Conservation (phyloP, 2,113 vertebrate species). For the Calidris pygmaea region DNA sequence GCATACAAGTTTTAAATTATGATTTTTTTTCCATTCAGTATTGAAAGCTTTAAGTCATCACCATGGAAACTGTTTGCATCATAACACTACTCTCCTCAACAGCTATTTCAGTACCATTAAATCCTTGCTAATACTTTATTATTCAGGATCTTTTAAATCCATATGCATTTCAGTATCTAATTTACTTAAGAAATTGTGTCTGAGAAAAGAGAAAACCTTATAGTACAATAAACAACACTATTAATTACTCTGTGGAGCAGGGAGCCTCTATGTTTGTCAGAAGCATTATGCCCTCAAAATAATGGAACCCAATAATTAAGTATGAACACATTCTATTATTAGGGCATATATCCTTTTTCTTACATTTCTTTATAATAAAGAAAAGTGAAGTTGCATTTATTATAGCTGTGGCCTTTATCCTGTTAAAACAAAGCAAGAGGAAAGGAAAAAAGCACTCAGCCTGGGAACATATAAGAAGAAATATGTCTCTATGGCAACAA, state of each 20-base stretch:
- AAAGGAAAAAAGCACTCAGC: background rate
- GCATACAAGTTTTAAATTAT: slow-evolving; percentile 40
- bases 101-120: slow-evolving; percentile 72
- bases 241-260: slow-evolving; percentile 61
- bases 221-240: slow-evolving; percentile 61
- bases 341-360: slow-evolving; percentile 8
- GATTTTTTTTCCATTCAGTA: background rate
- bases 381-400: slow-evolving; percentile 39
- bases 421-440: slow-evolving; percentile 55
- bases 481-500: slow-evolving; percentile 59
- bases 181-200: slow-evolving; percentile 72
- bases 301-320: slow-evolving; percentile 59
- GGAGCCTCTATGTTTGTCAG: slow-evolving; percentile 38
- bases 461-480: slow-evolving; percentile 22
- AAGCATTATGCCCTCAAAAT: slow-evolving; percentile 44
- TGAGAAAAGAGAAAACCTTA: slow-evolving; percentile 65
- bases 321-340: slow-evolving; percentile 56
- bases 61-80: slow-evolving; percentile 75
- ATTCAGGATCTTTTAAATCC: slow-evolving; percentile 59
- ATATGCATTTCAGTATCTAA: slow-evolving; percentile 62
- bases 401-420: slow-evolving; percentile 1
- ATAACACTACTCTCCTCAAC: slow-evolving; percentile 45
- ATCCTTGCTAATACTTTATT: slow-evolving; percentile 70
- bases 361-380: slow-evolving; percentile 48
- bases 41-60: slow-evolving; percentile 67